Evolutionary conservation across 2,888 invertebrate species (phyloP), one percentile per base, ranked within the genome.

Genomic region (Agonopterix arenella): DNA sequence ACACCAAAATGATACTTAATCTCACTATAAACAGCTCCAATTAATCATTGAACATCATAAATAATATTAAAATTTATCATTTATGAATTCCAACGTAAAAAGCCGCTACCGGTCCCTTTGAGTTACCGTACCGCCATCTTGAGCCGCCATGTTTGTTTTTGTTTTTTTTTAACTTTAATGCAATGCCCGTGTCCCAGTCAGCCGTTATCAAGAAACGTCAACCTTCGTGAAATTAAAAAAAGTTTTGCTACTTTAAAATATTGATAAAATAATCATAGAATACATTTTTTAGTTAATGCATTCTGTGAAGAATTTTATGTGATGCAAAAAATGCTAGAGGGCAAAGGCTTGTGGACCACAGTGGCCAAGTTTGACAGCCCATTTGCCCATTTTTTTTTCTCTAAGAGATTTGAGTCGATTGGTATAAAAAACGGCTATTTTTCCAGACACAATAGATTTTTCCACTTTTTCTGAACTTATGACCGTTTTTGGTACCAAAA

Each of bases 51-150:
- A 65, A 61, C 63, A 67, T 74, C 77, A 78, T 86, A 84, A 85
- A 85, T 84, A 80, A 83, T 82, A 84, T 83, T 82, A 80, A 53
- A 84, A 85, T 84, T 86, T 88, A 88, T 88, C 86, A 86, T 88
- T 86, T 85, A 84, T 84, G 81, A 84, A 83, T 83, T 78, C 84
- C 79, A 71, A 70, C 68, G 70, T 68, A 65, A 73, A 67, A 64
- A 65, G 73, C 76, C 70, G 88, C 88, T 88, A 86, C 86, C 83
- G 84, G 84, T 68, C 64, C 66, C 84, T 86, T 89, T 86, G 84
- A 72, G 68, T 71, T 62, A 67, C 74, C 72, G 81, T 84, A 67
- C 74, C 72, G 81, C 84, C 86, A 84, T 85, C 76, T 82, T 86
- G 77, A 60, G 64, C 64, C 52, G 76, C 80, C 81, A 79, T 83